Base-by-base conservation (phyloP, 1,140 invertebrate genomes). In the Asbolus verrucosus region DNA sequence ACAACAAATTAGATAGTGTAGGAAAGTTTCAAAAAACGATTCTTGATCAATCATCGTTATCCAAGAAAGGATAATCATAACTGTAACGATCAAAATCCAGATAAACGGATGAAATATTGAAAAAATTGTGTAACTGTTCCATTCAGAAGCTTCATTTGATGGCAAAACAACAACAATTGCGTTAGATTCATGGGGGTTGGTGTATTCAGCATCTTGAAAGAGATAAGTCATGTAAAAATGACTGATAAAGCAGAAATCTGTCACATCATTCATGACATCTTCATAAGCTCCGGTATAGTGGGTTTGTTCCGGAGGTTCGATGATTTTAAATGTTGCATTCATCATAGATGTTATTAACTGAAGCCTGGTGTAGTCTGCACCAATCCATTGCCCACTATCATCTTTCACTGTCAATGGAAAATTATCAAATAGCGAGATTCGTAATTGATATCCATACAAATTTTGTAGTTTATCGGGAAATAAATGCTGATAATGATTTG, bases 191-290 rank as follows among this genome's bases (percentile, higher is more conserved):
- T 46, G 21, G 9, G 63, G 39, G 27, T 66, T 50, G 0, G 63
- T 30, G 27, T 46, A 66, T 27, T 66, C 43, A 13, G 19, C 30
- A 9, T 46, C 14, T 66, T 46, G 9, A 14, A 15, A 33, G 14
- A 27, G 11, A 9, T 66, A 5, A 21, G n/a, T 13, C n/a, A 19
- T 21, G 11, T 39, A 41, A 9, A 50, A 50, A 3, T 46, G 63
- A 36, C 63, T 66, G 13, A 66, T 27, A 9, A 66, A 66, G 8
- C 63, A 46, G 24, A 66, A 66, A 36, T 66, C 63, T 9, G 27
- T 46, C 0, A 18, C 15, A 6, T 33, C 30, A 13, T 50, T 66
- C 8, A 14, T 15, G 19, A 50, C 15, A 50, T 50, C 39, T n/a
- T 66, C 9, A 41, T 66, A 66, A 8, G 27, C 27, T 19, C 39